Evolutionary conservation across 2,888 invertebrate species (phyloP).

Genomic region (Piscicola geometra): DNA sequence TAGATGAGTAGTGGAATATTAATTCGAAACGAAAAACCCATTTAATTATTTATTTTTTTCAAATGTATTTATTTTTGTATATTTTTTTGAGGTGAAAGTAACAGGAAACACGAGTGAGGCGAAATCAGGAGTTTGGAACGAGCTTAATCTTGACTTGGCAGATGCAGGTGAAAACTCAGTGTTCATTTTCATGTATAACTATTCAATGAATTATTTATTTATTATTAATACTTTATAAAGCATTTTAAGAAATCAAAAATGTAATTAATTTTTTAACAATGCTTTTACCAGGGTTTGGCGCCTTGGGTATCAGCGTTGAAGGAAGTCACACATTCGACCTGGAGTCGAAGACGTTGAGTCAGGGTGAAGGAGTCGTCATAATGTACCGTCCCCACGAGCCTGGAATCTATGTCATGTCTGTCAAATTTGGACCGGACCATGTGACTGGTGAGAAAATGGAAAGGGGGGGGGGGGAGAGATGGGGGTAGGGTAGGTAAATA

Average conservation of each 20-base stretch:
- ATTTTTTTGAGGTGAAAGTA: conserved; percentile 65
- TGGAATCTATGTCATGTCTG: conserved; percentile 88
- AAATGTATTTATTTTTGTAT: neutral
- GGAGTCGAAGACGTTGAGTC: conserved; percentile 65
- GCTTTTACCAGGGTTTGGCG: conserved; percentile 68
- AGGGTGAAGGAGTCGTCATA: conserved; percentile 69
- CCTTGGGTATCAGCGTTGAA: conserved; percentile 85
- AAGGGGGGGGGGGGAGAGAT: neutral
- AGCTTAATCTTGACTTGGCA: conserved; percentile 83
- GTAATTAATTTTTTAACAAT: neutral
- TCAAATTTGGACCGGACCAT: conserved; percentile 78
- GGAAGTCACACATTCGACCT: conserved; percentile 85
- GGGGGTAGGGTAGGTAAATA: neutral
- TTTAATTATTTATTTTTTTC: too few species aligned
- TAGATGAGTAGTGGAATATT: too few species aligned
- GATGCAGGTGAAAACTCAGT: conserved; percentile 69
- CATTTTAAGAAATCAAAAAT: neutral
- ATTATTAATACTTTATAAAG: neutral
- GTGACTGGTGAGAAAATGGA: conserved; percentile 47
- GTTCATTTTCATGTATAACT: neutral
- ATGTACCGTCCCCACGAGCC: conserved; percentile 90
- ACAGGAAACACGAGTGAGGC: conserved; percentile 59
- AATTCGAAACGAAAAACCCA: too few species aligned
- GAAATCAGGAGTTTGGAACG: conserved; percentile 88
- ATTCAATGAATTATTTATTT: neutral